These are phyloP conservation scores for Probosciger aterrimus DNA, from an alignment of 2,113 vertebrate genomes.

Conservation along the genomic window DNA sequence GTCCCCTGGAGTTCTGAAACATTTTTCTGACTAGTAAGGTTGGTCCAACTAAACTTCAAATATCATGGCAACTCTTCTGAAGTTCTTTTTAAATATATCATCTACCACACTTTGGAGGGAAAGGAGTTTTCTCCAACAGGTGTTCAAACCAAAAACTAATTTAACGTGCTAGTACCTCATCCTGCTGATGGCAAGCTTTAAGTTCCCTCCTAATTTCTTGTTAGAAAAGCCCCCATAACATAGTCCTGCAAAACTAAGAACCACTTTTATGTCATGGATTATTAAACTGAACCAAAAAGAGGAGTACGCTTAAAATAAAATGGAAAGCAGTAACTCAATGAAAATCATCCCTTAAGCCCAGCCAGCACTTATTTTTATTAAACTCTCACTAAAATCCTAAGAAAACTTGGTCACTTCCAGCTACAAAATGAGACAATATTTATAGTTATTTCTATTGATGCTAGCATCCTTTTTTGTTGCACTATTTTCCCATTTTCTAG, in stretches of 20 bases:
- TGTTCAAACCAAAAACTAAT: background rate
- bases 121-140: background rate
- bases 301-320: background rate
- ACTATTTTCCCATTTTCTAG: background rate
- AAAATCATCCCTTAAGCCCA: background rate
- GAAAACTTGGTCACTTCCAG: background rate
- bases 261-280: background rate
- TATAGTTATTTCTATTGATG: background rate
- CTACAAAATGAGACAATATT: background rate
- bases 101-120: background rate
- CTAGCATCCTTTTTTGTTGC: background rate
- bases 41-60: slow-evolving; percentile 8
- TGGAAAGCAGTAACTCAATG: background rate
- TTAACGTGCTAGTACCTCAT: background rate
- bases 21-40: background rate
- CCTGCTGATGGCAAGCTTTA: background rate
- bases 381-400: background rate
- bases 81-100: background rate
- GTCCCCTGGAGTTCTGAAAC: background rate
- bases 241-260: background rate
- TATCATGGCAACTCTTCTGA: background rate
- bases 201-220: background rate
- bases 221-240: background rate
- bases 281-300: background rate
- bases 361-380: background rate